These are phyloP conservation scores for Cataglyphis cursor DNA, from an alignment of 2,888 invertebrate species.

Conservation along the genomic window DNA sequence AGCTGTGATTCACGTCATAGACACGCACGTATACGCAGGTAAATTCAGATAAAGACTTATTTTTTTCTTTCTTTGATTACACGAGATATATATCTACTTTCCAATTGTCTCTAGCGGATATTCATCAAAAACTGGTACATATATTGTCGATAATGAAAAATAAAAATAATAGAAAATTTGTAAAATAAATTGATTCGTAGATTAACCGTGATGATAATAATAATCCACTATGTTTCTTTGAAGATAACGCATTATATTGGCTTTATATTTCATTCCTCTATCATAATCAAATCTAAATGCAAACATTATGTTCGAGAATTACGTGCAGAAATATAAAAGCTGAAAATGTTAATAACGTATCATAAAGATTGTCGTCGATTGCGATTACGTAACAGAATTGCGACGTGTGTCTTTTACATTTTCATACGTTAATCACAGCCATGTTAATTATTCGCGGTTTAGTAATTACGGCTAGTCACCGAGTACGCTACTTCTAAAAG, in stretches of 20 bases:
- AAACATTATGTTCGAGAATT: slow-evolving; percentile 8
- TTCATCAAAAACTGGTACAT: slow-evolving; percentile 3
- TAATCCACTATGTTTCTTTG: slow-evolving; percentile 11
- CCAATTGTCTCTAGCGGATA: neutral
- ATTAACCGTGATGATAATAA: slow-evolving; percentile 2
- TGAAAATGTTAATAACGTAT: neutral
- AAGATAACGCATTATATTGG: neutral
- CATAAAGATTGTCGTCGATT: slow-evolving; percentile 17
- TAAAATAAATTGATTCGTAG: neutral
- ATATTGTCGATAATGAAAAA: neutral
- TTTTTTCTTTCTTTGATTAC: neutral
- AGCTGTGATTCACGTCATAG: neutral
- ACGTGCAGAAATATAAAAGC: neutral
- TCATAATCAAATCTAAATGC: slow-evolving; percentile 7
- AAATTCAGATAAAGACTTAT: neutral
- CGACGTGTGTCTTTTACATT: neutral
- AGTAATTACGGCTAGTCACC: neutral
- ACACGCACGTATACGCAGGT: neutral
- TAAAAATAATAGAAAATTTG: neutral
- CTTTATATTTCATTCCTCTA: neutral
- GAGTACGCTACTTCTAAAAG: slow-evolving; percentile 12
- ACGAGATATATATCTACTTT: neutral
- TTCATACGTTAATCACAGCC: neutral
- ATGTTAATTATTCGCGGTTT: slow-evolving; percentile 14
- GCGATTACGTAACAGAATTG: neutral